phyloP scores from a whole-genome alignment of 2,113 vertebrate species.

The Siniperca knerii region DNA sequence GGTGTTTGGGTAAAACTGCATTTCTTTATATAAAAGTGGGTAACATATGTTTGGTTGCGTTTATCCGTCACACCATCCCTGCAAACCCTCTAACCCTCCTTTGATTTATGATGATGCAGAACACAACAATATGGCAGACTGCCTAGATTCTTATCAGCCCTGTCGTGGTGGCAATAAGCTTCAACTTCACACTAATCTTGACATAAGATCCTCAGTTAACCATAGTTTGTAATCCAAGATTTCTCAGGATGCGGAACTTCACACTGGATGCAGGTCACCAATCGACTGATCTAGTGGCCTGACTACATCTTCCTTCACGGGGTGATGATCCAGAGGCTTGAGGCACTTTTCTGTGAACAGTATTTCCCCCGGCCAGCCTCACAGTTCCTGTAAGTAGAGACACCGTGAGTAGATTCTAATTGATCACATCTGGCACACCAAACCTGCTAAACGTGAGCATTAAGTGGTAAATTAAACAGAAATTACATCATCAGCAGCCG shows the following conservation, averaged over 20 bases:
- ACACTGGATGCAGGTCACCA: background rate
- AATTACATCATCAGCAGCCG: constrained; percentile 25
- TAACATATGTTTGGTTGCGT: background rate
- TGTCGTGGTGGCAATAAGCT: background rate
- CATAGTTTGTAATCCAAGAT: background rate
- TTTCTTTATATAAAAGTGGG: background rate
- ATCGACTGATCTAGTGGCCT: background rate
- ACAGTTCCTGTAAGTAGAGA: background rate
- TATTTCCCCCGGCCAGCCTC: background rate
- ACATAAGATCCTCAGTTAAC: constrained; percentile 14
- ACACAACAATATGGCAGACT: constrained; percentile 9
- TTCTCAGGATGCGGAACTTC: background rate
- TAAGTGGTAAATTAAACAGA: constrained; percentile 30
- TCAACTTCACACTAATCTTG: constrained; percentile 24
- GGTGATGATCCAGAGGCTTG: background rate
- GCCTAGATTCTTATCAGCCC: constrained; percentile 4
- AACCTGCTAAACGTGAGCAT: constrained; percentile 6
- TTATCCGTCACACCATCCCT: background rate
- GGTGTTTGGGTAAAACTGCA: background rate
- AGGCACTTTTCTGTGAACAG: background rate
- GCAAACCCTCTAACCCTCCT: background rate
- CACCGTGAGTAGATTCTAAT: background rate
- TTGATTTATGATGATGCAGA: constrained; percentile 18
- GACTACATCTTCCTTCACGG: background rate
- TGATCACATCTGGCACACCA: constrained; percentile 3